Evolutionary conservation across 2,113 vertebrate genomes (phyloP).

Genomic region (Rhinoderma darwinii): DNA sequence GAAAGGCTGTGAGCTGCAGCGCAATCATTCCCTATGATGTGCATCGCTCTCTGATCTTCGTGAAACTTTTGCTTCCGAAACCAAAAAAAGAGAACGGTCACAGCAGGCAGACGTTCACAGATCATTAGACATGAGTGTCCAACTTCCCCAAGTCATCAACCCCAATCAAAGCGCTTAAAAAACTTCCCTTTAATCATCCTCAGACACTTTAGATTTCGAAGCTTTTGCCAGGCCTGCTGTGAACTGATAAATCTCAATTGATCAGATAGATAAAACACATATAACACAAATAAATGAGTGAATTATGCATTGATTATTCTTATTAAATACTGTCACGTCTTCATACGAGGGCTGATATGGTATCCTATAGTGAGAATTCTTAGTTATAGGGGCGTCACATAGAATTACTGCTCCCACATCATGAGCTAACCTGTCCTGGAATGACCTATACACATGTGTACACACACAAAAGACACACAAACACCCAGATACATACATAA

Average conservation of each 20-base stretch:
- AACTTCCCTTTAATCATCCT: conserved; percentile 61
- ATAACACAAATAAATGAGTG: conserved; percentile 37
- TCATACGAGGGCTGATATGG: too few species aligned
- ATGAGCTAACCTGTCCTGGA: not conserved
- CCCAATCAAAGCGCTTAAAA: conserved; percentile 63
- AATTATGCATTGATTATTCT: not conserved
- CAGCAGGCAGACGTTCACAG: conserved; percentile 63
- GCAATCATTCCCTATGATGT: not conserved
- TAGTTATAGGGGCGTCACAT: too few species aligned
- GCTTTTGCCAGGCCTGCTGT: not conserved
- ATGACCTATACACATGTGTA: not conserved
- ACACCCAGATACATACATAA: too few species aligned
- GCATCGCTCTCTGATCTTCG: conserved; percentile 47
- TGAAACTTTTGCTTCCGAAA: conserved; percentile 23
- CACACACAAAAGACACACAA: too few species aligned
- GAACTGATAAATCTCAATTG: conserved; percentile 22
- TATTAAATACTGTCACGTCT: not conserved
- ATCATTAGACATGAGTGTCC: conserved; percentile 68
- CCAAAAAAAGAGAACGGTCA: conserved; percentile 38
- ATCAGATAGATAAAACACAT: conserved; percentile 12
- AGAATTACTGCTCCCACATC: too few species aligned
- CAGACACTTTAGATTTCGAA: conserved; percentile 49
- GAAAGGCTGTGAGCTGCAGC: not conserved
- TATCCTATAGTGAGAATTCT: not conserved
- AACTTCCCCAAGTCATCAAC: conserved; percentile 64